phyloP scores from a whole-genome alignment of 2,888 invertebrate genomes.

The Sinelater perroti region DNA sequence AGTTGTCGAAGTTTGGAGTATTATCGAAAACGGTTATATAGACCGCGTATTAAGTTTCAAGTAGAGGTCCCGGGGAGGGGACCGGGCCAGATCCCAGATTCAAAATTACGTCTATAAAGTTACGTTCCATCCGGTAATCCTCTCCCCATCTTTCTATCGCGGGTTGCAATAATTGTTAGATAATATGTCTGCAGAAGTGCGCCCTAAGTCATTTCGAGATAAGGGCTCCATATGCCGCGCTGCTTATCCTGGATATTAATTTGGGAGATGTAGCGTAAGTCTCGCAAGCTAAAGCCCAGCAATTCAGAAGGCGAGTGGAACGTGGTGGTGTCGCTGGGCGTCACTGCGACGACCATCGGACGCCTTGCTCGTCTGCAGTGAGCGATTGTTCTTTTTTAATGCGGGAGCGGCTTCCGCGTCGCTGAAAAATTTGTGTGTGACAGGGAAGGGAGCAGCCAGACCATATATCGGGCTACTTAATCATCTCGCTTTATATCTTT shows the following conservation, averaged over 20 bases:
- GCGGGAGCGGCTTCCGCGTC: slow-evolving; percentile 25
- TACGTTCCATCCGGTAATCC: slow-evolving; percentile 5
- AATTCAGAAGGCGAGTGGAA: not conserved
- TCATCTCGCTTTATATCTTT: no score
- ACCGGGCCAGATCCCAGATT: slow-evolving; percentile 12
- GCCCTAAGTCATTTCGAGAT: slow-evolving; percentile 30
- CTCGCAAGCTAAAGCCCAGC: slow-evolving; percentile 25
- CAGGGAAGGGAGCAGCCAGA: no score
- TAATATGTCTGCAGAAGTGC: slow-evolving; percentile 29
- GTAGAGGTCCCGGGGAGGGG: not conserved
- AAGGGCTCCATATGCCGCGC: slow-evolving; percentile 29
- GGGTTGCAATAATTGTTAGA: slow-evolving; percentile 22
- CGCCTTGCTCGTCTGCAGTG: slow-evolving; percentile 29
- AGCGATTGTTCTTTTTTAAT: slow-evolving; percentile 34
- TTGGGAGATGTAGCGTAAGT: slow-evolving; percentile 30
- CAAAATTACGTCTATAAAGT: slow-evolving; percentile 11
- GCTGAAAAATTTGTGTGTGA: no score
- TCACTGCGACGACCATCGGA: slow-evolving; percentile 27
- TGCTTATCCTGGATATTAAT: slow-evolving; percentile 33
- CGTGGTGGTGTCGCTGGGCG: slow-evolving; percentile 16
- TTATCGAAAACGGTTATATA: slow-evolving; percentile 14
- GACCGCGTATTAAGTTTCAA: slow-evolving; percentile 19
- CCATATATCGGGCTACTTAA: no score
- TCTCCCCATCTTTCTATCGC: slow-evolving; percentile 15
- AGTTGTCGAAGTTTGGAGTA: slow-evolving; percentile 4